Conservation (phyloP, 1,140 invertebrate genomes). For the Globodera ellingtonae region DNA sequence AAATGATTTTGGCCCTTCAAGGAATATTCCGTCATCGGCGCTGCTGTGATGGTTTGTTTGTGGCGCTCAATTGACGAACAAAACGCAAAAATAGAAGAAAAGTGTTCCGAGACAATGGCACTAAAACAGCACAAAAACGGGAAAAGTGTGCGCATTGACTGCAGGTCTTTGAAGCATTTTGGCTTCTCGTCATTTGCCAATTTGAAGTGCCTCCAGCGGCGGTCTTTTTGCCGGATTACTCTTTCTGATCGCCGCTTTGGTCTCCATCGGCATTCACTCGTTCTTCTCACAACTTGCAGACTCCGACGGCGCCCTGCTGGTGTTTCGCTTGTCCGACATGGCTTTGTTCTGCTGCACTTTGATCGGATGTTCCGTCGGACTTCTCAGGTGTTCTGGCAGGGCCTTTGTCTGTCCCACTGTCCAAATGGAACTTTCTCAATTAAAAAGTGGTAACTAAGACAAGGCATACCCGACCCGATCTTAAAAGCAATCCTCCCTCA, state of each 20-base stretch:
- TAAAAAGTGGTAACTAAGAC: too few species aligned
- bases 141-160: slow-evolving; percentile 61
- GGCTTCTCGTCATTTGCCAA: neutral
- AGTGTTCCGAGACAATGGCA: slow-evolving; percentile 14
- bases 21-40: slow-evolving; percentile 63
- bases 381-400: slow-evolving; percentile 45
- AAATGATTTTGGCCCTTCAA: slow-evolving; percentile 1
- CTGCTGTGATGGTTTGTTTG: slow-evolving; percentile 62
- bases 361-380: slow-evolving; percentile 54
- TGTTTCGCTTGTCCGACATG: slow-evolving; percentile 62
- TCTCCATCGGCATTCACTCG: slow-evolving; percentile 62
- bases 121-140: slow-evolving; percentile 48
- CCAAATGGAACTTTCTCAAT: too few species aligned
- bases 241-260: slow-evolving; percentile 59
- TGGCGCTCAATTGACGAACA: slow-evolving; percentile 61
- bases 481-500: too few species aligned
- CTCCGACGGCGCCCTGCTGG: slow-evolving; percentile 46
- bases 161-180: slow-evolving; percentile 47
- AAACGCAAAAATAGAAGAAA: neutral
- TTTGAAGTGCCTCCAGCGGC: slow-evolving; percentile 55
- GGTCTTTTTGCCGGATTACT: slow-evolving; percentile 62
- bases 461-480: too few species aligned
- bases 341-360: slow-evolving; percentile 55
- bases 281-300: slow-evolving; percentile 54
- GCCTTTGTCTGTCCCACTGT: neutral